Percentiles rank a stretch among this genome's conserved stretches.
Conservation (phyloP, 2,113 vertebrate species). For the Gymnorhina tibicen region DNA sequence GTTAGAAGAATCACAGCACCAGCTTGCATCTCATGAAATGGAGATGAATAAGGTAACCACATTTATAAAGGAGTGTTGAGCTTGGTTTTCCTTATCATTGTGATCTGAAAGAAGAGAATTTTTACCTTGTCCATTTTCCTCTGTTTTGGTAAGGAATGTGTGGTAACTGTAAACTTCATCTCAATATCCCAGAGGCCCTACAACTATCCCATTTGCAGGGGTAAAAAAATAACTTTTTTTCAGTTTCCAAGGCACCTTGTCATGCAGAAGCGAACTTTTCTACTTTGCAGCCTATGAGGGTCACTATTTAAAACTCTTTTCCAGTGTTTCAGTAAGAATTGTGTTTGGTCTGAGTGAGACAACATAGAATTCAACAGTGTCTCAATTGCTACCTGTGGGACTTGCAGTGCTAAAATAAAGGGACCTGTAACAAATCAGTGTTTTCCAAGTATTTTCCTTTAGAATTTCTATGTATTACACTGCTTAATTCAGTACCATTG, state of each 20-base stretch:
- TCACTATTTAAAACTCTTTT: background rate
- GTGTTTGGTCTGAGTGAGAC: background rate
- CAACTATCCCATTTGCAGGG: background rate
- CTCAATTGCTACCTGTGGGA: background rate
- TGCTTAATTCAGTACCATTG: background rate
- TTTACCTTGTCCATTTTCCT: background rate
- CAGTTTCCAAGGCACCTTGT: background rate
- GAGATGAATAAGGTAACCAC: conserved; percentile 80
- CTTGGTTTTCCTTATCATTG: background rate
- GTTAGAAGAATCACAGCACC: conserved; percentile 79
- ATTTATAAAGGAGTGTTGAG: background rate
- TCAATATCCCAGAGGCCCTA: background rate
- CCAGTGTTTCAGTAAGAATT: background rate
- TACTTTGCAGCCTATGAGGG: background rate
- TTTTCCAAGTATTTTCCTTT: background rate
- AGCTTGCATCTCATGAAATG: conserved; percentile 75
- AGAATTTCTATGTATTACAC: background rate
- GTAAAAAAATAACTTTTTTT: background rate
- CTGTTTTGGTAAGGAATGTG: background rate
- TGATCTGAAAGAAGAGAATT: background rate
- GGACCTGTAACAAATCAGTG: background rate
- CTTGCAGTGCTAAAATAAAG: background rate
- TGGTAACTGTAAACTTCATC: background rate
- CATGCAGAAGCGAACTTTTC: background rate
- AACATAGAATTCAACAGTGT: background rate